A percentile compares a stretch with the other conserved stretches of the same genome.
phyloP scores from a whole-genome alignment of 2,113 vertebrate species.

The Motacilla tschutschensis region DNA sequence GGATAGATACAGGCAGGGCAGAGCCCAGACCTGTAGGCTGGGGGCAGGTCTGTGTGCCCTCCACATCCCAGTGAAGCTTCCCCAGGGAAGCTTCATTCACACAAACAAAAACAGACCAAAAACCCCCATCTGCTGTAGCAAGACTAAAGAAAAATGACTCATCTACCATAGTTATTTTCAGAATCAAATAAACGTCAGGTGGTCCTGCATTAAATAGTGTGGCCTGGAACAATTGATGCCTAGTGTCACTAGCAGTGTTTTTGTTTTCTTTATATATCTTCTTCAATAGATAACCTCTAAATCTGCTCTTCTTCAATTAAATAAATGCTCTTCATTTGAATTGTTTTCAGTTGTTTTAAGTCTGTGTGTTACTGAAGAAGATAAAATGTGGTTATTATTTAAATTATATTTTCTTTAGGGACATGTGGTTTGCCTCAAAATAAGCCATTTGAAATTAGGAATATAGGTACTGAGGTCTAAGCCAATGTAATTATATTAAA shows the following conservation, averaged over 20 bases:
- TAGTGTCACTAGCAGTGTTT: background rate
- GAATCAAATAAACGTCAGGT: conserved; percentile 36
- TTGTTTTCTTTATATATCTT: background rate
- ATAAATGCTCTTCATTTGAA: background rate
- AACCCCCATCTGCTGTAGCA: background rate
- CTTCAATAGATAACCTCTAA: background rate
- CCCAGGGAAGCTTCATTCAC: background rate
- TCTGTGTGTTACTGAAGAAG: background rate
- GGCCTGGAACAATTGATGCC: background rate
- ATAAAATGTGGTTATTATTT: background rate
- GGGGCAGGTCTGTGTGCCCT: background rate
- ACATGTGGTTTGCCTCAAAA: background rate
- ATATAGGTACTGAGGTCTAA: background rate
- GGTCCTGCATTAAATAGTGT: conserved; percentile 31
- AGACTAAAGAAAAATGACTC: background rate
- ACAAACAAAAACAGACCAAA: background rate
- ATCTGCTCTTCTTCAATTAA: background rate
- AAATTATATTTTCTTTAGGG: background rate
- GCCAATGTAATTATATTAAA: background rate
- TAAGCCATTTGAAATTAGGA: background rate
- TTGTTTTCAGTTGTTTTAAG: background rate
- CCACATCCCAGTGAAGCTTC: background rate
- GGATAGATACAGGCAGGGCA: background rate
- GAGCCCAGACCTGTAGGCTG: too few species aligned
- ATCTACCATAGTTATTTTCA: conserved; percentile 32